Conservation (phyloP, 35 echinoderm and acorn worm species). For the Lytechinus variegatus region DNA sequence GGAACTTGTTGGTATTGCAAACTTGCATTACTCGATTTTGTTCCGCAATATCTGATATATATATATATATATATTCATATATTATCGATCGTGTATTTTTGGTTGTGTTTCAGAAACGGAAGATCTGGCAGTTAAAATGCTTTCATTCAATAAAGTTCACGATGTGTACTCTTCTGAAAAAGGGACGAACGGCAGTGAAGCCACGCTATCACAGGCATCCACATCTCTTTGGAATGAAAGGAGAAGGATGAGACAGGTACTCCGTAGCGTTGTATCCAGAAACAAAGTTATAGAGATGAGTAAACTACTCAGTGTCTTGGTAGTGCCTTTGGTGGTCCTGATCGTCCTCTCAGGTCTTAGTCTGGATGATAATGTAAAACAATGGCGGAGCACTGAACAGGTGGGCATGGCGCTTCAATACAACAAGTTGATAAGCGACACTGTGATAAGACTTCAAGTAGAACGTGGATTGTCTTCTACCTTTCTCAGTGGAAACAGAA, state of each 20-base stretch:
- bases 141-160: neutral
- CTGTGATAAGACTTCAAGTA: conserved; percentile 38
- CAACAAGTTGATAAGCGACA: conserved; percentile 26
- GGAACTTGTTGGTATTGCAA: no score
- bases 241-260: conserved; percentile 29
- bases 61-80: no score
- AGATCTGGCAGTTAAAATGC: neutral
- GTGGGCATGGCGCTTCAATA: neutral
- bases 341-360: neutral
- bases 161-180: conserved; percentile 8
- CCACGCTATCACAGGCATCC: conserved; percentile 31
- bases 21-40: no score
- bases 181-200: neutral
- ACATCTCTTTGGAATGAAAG: neutral
- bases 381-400: neutral
- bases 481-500: conserved; percentile 44
- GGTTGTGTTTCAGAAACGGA: neutral
- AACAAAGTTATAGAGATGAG: conserved; percentile 45
- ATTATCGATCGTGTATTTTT: neutral
- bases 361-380: neutral
- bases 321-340: conserved; percentile 32
- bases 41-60: no score
- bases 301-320: neutral
- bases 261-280: neutral
- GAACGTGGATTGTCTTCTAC: conserved; percentile 54